Conservation (phyloP, 2,113 vertebrate genomes). For the Heliornis fulica region DNA sequence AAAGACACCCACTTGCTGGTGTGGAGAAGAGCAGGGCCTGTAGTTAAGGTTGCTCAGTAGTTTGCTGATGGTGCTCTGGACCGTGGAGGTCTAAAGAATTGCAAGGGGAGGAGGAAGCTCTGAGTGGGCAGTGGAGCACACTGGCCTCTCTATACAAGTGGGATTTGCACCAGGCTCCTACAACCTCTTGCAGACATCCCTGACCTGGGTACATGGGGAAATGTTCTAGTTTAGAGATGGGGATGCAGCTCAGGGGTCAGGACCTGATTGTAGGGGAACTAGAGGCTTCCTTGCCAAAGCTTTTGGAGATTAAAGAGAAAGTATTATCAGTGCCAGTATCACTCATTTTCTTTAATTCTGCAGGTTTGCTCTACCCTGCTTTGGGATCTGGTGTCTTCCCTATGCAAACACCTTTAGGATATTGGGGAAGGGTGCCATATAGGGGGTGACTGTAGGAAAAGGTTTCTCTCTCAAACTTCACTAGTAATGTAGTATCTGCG, state of each 20-base stretch:
- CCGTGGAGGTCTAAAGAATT: too few relatives aligned
- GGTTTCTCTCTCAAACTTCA: background rate
- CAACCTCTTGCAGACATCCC: background rate
- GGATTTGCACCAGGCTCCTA: background rate
- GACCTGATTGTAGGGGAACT: fast-evolving
- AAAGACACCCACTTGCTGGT: background rate
- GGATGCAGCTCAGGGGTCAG: background rate
- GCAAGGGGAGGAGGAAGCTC: background rate
- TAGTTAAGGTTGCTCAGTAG: background rate
- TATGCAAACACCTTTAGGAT: background rate
- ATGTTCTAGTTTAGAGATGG: background rate
- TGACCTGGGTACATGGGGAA: background rate
- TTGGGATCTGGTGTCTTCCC: background rate
- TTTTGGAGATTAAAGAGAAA: background rate
- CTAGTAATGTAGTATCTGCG: background rate
- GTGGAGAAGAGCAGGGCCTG: background rate
- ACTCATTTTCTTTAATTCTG: background rate
- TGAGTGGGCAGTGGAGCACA: fast-evolving
- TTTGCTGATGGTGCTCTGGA: background rate
- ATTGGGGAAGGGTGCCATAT: background rate
- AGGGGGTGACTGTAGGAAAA: background rate
- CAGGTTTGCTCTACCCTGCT: background rate
- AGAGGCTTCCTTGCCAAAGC: background rate
- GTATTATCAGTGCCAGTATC: background rate
- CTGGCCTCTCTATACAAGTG: background rate